Percentiles rank a stretch among this genome's conserved stretches.
Conservation (phyloP, 2,113 vertebrate genomes). For the Nannospalax galili region DNA sequence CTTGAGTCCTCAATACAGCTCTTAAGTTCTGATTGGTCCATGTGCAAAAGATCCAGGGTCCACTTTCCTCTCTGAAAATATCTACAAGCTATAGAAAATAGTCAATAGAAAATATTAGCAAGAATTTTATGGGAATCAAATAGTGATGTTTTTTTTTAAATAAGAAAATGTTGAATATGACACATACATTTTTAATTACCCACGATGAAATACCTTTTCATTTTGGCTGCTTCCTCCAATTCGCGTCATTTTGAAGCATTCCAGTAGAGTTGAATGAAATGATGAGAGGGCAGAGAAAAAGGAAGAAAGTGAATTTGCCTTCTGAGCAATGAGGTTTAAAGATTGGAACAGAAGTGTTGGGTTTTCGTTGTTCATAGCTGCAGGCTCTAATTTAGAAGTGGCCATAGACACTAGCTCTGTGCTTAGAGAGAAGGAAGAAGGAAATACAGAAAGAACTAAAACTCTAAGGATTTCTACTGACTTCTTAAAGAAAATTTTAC, state of each 20-base stretch:
- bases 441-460: constrained; percentile 20
- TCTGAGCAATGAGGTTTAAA: neutral
- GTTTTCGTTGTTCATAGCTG: neutral
- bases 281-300: neutral
- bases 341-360: neutral
- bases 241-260: constrained; percentile 12
- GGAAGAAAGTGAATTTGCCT: neutral
- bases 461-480: neutral
- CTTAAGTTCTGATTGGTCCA: neutral
- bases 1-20: neutral
- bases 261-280: neutral
- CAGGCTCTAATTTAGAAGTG: neutral
- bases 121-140: neutral
- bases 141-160: neutral
- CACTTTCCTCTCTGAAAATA: neutral
- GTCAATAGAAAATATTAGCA: neutral
- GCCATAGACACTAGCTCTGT: neutral
- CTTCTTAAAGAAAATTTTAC: constrained; percentile 40
- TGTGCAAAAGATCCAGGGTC: neutral
- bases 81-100: neutral
- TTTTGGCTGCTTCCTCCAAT: neutral
- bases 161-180: constrained; percentile 13
- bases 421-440: neutral
- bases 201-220: neutral
- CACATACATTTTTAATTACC: neutral